Evolutionary conservation across 1,140 invertebrate genomes (phyloP).

Genomic region (Stegodyphus mimosarum): DNA sequence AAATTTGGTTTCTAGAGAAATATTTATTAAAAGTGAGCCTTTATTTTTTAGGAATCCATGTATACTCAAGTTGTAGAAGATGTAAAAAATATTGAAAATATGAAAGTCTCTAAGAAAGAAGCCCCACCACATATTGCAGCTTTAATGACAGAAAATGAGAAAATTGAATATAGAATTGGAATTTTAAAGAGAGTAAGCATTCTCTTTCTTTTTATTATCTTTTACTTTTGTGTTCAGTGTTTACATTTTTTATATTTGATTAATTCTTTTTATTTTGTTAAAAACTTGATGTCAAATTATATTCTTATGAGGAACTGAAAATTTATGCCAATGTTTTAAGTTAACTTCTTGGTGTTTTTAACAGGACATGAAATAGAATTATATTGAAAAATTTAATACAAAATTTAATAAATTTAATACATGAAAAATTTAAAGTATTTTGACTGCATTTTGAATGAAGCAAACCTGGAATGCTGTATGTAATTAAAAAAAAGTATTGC

Average conservation of each 20-base stretch:
- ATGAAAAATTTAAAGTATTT: too few species aligned
- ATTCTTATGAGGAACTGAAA: neutral
- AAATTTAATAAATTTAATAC: too few species aligned
- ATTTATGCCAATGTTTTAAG: too few species aligned
- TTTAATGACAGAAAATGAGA: constrained; percentile 77
- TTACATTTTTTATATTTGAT: constrained; percentile 15
- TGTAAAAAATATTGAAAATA: constrained; percentile 23
- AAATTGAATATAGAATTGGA: constrained; percentile 83
- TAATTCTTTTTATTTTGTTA: neutral
- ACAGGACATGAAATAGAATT: too few species aligned
- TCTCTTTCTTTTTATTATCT: neutral
- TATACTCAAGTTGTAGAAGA: constrained; percentile 20
- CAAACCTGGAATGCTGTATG: too few species aligned
- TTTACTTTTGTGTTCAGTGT: constrained; percentile 10
- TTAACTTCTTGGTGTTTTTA: too few species aligned
- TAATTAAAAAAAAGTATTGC: too few species aligned
- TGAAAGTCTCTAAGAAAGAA: neutral
- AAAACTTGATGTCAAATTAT: constrained; percentile 10
- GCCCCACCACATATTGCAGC: constrained; percentile 66
- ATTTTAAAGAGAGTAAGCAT: constrained; percentile 76
- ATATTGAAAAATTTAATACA: too few species aligned
- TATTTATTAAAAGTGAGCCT: too few species aligned
- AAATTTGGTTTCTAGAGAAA: too few species aligned
- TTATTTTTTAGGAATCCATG: constrained; percentile 6
- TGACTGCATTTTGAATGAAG: too few species aligned